Evolutionary conservation across 2,113 vertebrate species (phyloP).

Genomic region (Fregetta grallaria): DNA sequence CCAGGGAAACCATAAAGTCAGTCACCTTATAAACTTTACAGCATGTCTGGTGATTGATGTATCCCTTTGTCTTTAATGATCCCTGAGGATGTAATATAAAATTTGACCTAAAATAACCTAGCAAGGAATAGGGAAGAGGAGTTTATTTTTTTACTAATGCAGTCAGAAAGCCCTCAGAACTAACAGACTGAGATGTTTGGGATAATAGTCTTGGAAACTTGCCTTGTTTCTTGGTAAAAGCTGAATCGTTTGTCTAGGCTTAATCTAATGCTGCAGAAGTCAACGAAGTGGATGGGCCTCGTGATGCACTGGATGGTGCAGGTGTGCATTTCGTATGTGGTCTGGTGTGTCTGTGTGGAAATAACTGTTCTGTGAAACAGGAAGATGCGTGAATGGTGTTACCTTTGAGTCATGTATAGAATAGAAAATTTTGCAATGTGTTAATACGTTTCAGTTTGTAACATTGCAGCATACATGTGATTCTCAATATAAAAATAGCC

Average conservation of each 20-base stretch:
- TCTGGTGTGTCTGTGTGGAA: not conserved
- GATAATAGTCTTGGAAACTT: not conserved
- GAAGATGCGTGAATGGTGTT: not conserved
- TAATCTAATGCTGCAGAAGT: not conserved
- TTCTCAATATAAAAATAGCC: not conserved
- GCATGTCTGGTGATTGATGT: not conserved
- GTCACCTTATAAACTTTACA: not conserved
- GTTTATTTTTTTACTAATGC: not conserved
- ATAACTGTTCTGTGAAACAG: not conserved
- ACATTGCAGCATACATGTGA: not conserved
- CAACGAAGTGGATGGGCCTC: accelerated
- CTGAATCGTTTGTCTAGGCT: not conserved
- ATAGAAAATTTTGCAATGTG: not conserved
- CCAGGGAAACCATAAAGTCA: not conserved
- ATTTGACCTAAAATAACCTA: not conserved
- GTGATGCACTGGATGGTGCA: not conserved
- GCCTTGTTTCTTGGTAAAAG: not conserved
- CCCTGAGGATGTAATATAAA: not conserved
- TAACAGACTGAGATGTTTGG: not conserved
- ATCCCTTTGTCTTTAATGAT: not conserved
- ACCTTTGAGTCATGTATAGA: not conserved
- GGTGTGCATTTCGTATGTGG: accelerated
- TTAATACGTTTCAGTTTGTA: not conserved
- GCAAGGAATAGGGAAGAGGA: not conserved
- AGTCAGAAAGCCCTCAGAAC: not conserved